A percentile compares a stretch with the other conserved stretches of the same genome.
Conservation (phyloP, 2,888 invertebrate species). For the Acleris laterana region DNA sequence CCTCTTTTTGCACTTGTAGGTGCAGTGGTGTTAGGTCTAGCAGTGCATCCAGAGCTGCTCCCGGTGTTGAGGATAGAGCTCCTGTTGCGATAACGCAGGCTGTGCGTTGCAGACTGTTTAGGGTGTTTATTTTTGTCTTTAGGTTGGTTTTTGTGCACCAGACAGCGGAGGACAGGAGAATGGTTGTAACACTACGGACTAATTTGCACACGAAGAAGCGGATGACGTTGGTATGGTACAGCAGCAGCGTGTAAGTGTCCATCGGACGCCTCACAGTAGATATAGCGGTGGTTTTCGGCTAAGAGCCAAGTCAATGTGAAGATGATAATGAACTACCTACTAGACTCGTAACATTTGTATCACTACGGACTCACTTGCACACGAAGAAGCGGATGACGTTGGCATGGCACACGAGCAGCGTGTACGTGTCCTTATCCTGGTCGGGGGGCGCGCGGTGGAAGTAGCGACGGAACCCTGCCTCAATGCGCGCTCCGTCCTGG, state of each 20-base stretch:
- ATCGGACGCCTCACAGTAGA: conserved; percentile 93
- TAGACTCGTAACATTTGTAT: neutral
- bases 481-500: conserved; percentile 96
- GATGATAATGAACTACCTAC: too few relatives aligned
- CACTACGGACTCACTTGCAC: conserved; percentile 87
- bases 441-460: conserved; percentile 94
- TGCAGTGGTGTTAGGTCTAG: too few relatives aligned
- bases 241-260: conserved; percentile 94
- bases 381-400: conserved; percentile 98
- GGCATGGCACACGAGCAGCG: conserved; percentile 97
- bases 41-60: too few relatives aligned
- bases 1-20: too few relatives aligned
- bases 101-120: too few relatives aligned
- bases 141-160: too few relatives aligned
- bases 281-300: conserved; percentile 96
- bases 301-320: conserved; percentile 82
- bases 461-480: conserved; percentile 96
- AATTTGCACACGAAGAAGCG: conserved; percentile 96
- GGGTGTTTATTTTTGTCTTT: too few relatives aligned
- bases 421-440: conserved; percentile 93
- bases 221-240: conserved; percentile 99
- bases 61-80: too few relatives aligned
- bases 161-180: too few relatives aligned
- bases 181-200: conserved; percentile 46
- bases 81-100: too few relatives aligned